phyloP scores from a whole-genome alignment of 1,140 invertebrate species.

The Dinoponera quadriceps region DNA sequence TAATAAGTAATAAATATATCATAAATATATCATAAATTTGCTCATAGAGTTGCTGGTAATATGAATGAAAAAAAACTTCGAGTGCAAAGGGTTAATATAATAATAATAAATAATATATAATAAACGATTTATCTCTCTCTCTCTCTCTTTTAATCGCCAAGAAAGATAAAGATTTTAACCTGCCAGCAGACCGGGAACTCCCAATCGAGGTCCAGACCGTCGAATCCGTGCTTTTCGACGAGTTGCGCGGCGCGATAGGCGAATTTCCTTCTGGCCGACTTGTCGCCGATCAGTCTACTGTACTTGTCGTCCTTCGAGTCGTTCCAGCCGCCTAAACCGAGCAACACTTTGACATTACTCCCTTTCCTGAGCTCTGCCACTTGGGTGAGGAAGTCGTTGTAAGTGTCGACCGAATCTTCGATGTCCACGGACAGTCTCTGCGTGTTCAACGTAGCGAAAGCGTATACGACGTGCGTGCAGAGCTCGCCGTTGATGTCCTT shows the following conservation, averaged over 20 bases:
- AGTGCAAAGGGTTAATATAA: too few relatives aligned
- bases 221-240: conserved; percentile 90
- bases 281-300: conserved; percentile 89
- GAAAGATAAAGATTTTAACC: too few relatives aligned
- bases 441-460: conserved; percentile 93
- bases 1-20: too few relatives aligned
- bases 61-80: too few relatives aligned
- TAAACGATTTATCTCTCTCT: too few relatives aligned
- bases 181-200: conserved; percentile 97
- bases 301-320: conserved; percentile 94
- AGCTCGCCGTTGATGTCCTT: conserved; percentile 92
- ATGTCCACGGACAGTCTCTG: conserved; percentile 90
- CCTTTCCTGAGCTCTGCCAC: conserved; percentile 84
- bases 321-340: conserved; percentile 95
- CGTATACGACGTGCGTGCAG: conserved; percentile 95
- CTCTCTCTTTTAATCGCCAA: too few relatives aligned
- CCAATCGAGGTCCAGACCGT: conserved; percentile 95
- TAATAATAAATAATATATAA: too few relatives aligned
- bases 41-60: too few relatives aligned
- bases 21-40: too few relatives aligned
- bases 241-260: conserved; percentile 89
- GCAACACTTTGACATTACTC: conserved; percentile 88
- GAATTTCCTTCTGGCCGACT: conserved; percentile 88
- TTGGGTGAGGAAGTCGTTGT: conserved; percentile 86
- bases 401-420: conserved; percentile 92